Evolutionary conservation across 2,888 invertebrate genomes (phyloP).

Genomic region (Sminthurides aquaticus): DNA sequence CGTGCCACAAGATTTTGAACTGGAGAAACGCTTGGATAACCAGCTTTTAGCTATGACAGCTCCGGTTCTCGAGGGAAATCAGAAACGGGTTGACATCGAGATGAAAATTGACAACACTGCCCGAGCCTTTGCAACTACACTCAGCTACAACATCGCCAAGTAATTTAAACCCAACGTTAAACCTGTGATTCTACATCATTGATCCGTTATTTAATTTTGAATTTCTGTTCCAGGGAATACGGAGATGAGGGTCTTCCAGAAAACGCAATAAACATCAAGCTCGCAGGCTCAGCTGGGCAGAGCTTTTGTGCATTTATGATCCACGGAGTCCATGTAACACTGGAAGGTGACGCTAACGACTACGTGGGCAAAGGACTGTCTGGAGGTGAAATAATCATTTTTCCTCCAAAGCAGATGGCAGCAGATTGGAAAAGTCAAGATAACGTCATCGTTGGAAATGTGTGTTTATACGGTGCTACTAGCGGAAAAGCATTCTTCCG

Average conservation of each 20-base stretch:
- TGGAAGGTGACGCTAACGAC: slow-evolving; percentile 97
- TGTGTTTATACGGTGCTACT: slow-evolving; percentile 95
- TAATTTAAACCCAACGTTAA: no score
- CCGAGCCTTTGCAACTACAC: slow-evolving; percentile 84
- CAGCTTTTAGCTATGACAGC: slow-evolving; percentile 64
- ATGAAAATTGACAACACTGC: slow-evolving; percentile 84
- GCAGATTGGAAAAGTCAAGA: slow-evolving; percentile 73
- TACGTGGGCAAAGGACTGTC: slow-evolving; percentile 95
- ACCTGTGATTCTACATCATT: slow-evolving; percentile 7
- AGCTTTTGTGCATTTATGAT: slow-evolving; percentile 97
- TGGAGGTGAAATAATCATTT: slow-evolving; percentile 87
- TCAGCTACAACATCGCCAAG: slow-evolving; percentile 92
- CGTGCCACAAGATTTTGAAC: slow-evolving; percentile 71
- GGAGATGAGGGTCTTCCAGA: slow-evolving; percentile 79
- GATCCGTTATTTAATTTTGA: no score
- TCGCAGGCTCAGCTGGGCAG: slow-evolving; percentile 93
- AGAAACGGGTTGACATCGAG: slow-evolving; percentile 61
- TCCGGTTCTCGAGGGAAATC: slow-evolving; percentile 66
- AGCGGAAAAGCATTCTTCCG: slow-evolving; percentile 86
- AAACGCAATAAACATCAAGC: slow-evolving; percentile 67
- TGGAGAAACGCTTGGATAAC: slow-evolving; percentile 76
- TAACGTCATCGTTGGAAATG: slow-evolving; percentile 97
- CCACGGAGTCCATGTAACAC: slow-evolving; percentile 70
- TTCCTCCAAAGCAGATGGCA: slow-evolving; percentile 75
- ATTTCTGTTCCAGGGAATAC: slow-evolving; percentile 79